A percentile compares a stretch with the other conserved stretches of the same genome.
phyloP scores from a whole-genome alignment of 1,140 invertebrate genomes.

The Steinernema khuongi region DNA sequence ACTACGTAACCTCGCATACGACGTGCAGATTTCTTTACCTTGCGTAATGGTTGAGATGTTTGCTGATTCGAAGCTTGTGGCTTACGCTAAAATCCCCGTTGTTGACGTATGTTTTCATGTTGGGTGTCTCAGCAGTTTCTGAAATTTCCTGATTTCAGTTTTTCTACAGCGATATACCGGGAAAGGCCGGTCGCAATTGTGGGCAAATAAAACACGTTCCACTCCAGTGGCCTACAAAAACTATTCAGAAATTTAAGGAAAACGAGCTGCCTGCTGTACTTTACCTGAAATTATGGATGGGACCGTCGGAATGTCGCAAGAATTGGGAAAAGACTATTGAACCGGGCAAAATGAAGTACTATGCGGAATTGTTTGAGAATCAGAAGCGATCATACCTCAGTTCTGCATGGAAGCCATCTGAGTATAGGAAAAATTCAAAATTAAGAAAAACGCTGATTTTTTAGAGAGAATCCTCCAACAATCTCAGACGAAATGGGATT shows the following conservation, averaged over 20 bases:
- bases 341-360: constrained; percentile 40
- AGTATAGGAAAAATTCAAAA: constrained; percentile 23
- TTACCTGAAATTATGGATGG: constrained; percentile 44
- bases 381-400: constrained; percentile 33
- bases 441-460: not conserved
- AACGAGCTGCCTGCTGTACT: constrained; percentile 38
- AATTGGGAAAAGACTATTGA: constrained; percentile 30
- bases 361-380: constrained; percentile 42
- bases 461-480: constrained; percentile 22
- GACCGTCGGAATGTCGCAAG: constrained; percentile 20
- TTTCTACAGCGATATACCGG: not conserved
- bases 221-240: constrained; percentile 26
- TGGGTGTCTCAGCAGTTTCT: not conserved
- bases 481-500: constrained; percentile 41
- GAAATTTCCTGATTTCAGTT: not conserved
- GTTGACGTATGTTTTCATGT: constrained; percentile 20
- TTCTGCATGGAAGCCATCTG: constrained; percentile 35
- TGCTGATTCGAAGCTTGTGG: constrained; percentile 38
- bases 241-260: constrained; percentile 34
- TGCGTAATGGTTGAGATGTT: constrained; percentile 46
- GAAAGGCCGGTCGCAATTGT: constrained; percentile 21
- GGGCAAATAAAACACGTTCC: constrained; percentile 34
- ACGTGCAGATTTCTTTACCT: constrained; percentile 28
- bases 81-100: constrained; percentile 42
- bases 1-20: constrained; percentile 3